These are phyloP conservation scores for Macrosiphum euphorbiae DNA, from an alignment of 2,888 invertebrate genomes.

Conservation along the genomic window DNA sequence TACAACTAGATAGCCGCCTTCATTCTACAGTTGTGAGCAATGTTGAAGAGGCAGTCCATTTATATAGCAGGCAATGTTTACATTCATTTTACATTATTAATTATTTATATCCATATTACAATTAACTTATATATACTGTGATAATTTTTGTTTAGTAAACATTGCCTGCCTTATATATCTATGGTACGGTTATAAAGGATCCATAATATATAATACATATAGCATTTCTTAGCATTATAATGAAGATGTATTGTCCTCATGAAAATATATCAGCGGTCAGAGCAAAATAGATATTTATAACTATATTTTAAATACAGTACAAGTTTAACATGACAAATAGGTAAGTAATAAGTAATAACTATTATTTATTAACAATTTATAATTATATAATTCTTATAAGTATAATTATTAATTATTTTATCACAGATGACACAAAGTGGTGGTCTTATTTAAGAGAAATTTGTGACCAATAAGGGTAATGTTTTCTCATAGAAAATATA, in stretches of 20 bases:
- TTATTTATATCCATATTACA: too few species aligned
- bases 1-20: too few species aligned
- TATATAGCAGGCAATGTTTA: too few species aligned
- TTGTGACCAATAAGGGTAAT: neutral
- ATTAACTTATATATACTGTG: too few species aligned
- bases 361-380: neutral
- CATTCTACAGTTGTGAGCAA: too few species aligned
- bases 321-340: neutral
- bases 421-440: neutral
- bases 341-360: neutral
- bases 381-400: neutral
- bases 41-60: too few species aligned
- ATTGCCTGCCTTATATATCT: too few species aligned
- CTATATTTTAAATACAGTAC: neutral
- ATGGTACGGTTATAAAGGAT: neutral
- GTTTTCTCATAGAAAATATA: neutral
- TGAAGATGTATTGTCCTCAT: neutral
- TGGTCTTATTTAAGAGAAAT: neutral
- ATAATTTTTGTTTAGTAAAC: too few species aligned
- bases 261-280: neutral
- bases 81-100: too few species aligned
- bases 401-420: neutral
- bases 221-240: neutral
- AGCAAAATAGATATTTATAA: neutral
- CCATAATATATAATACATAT: neutral